phyloP scores from a whole-genome alignment of 1,140 invertebrate genomes.

The Vollenhovia emeryi region DNA sequence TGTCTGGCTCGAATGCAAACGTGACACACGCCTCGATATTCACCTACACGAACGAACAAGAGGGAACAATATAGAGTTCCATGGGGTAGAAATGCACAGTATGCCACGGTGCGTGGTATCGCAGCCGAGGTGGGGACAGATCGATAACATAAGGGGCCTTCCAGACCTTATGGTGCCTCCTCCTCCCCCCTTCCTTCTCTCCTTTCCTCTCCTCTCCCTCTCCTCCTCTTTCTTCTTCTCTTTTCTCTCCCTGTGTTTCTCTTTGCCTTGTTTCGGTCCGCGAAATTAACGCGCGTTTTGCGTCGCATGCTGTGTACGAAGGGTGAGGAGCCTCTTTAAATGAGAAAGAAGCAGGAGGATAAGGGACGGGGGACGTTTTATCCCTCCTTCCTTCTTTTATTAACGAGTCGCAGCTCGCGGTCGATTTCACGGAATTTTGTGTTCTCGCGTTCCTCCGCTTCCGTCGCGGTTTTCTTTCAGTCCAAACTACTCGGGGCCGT shows the following conservation, averaged over 20 bases:
- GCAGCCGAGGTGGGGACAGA: conserved; percentile 76
- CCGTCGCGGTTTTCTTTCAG: conserved; percentile 11
- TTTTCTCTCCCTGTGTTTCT: conserved; percentile 36
- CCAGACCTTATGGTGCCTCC: conserved; percentile 82
- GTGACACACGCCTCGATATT: conserved; percentile 55
- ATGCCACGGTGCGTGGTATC: conserved; percentile 73
- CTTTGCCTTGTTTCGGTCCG: conserved; percentile 39
- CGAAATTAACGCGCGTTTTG: conserved; percentile 73
- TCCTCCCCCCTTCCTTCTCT: conserved; percentile 62
- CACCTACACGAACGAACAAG: conserved; percentile 40
- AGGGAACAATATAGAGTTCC: conserved; percentile 75
- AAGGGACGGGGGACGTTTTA: background rate
- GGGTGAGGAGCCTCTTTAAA: background rate
- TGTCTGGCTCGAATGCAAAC: background rate
- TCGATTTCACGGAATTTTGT: conserved; percentile 23
- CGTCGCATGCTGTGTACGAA: conserved; percentile 45
- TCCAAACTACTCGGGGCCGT: background rate
- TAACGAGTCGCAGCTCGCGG: background rate
- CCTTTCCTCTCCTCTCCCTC: conserved; percentile 55
- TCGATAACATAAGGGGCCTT: conserved; percentile 80
- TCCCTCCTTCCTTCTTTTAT: background rate
- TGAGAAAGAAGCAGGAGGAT: background rate
- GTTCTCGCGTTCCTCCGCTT: background rate
- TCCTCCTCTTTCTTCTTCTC: conserved; percentile 23
- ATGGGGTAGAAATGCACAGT: conserved; percentile 73